Conservation (phyloP, 2,113 vertebrate genomes). For the Larimichthys polyactis region DNA sequence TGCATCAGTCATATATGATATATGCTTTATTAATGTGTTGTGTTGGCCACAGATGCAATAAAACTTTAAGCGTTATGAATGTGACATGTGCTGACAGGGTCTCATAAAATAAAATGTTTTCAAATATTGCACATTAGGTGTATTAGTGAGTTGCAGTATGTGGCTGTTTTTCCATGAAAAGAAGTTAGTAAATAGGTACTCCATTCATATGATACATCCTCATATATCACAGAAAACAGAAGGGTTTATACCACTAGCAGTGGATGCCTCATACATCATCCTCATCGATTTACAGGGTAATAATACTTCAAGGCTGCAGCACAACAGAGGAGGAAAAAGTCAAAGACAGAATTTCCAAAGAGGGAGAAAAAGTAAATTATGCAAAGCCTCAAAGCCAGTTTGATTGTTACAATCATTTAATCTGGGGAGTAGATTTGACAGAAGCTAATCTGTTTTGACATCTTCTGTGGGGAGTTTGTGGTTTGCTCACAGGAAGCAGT, state of each 20-base stretch:
- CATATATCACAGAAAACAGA: constrained; percentile 71
- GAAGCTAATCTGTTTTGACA: constrained; percentile 75
- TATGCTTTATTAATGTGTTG: constrained; percentile 39
- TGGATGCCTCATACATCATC: constrained; percentile 73
- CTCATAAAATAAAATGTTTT: constrained; percentile 33
- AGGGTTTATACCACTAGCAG: constrained; percentile 64
- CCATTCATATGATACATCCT: constrained; percentile 68
- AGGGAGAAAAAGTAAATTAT: constrained; percentile 69
- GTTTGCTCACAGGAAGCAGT: constrained; percentile 42
- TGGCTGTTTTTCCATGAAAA: constrained; percentile 41
- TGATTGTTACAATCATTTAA: constrained; percentile 78
- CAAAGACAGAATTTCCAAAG: constrained; percentile 62
- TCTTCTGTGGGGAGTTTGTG: constrained; percentile 53
- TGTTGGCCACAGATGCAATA: constrained; percentile 25
- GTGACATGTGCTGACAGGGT: constrained; percentile 2
- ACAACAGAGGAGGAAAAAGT: constrained; percentile 60
- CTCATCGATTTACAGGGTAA: constrained; percentile 78
- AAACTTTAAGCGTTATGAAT: constrained; percentile 11
- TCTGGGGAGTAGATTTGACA: constrained; percentile 72
- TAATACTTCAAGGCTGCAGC: constrained; percentile 74
- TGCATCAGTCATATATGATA: constrained; percentile 37
- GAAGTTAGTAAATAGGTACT: constrained; percentile 59
- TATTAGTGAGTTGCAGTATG: constrained; percentile 25
- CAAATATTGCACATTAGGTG: constrained; percentile 31
- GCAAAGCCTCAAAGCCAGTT: constrained; percentile 77